Evolutionary conservation across 2,113 vertebrate genomes (phyloP), one percentile per base, ranked within the genome.

Genomic region (Dipodomys ordii): DNA sequence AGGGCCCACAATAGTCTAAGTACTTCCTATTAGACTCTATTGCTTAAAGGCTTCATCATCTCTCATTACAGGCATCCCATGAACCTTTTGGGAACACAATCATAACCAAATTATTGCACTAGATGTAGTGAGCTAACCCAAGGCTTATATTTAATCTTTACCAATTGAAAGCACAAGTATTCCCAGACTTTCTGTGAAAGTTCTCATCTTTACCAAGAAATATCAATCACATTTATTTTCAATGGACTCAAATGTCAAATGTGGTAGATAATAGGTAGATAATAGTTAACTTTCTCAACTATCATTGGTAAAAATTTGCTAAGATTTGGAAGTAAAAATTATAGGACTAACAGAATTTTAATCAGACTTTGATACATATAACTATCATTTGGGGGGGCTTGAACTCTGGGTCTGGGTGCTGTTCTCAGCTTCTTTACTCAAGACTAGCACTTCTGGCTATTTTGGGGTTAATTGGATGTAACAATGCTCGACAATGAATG

Each of bases 281-380:
- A 13, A 46, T 44, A 27, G 19, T 74, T 93, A 79, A 7, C 32
- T 85, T 94, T 72, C 8, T 67, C 83, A 93, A 19, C 78, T 49
- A 90, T 23, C 20, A 60, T 80, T n/a, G 46, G 13, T 30, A 92
- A 87, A 87, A 77, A 94, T 77, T 73, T 85, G 72, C 46, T 44
- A 32, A 62, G 53, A 65, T 95, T 92, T 88, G 27, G 44, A 95
- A 4, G 2, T 35, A 4, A 83, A 72, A 39, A 39, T 39, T 88
- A 85, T 9, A 83, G 10, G 88, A 76, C 28, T 77, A 27, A 39
- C 39, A 39, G 39, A 39, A 39, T 39, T 90, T 94, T 44, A 95
- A 93, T 90, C 74, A 88, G 69, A 57, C 69, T 85, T 64, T 82
- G 62, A 30, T 69, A 10, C 19, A 39, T 72, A 20, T 49, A 39